phyloP scores from a whole-genome alignment of 2,797 vertebrate species.

The Enteromius trimaculatus region DNA sequence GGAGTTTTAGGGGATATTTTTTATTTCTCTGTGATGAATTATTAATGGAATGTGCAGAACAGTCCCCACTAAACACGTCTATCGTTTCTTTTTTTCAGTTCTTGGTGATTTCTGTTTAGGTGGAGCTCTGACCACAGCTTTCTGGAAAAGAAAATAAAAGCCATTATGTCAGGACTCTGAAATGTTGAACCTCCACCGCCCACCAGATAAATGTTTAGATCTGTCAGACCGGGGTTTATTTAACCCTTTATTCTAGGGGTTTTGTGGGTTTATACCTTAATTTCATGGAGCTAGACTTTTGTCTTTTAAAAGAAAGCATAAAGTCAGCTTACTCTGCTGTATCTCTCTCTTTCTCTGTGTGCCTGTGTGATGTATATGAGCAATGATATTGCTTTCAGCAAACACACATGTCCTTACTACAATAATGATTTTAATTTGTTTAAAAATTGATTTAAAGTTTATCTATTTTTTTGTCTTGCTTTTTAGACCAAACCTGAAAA shows the following conservation, averaged over 20 bases:
- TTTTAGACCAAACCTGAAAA: too few species aligned
- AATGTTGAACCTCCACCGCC: constrained; percentile 5
- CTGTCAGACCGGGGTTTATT: not conserved
- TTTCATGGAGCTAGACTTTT: not conserved
- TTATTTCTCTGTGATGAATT: not conserved
- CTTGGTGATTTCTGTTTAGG: constrained; percentile 2
- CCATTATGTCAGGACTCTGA: constrained; percentile 21
- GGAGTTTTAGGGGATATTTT: not conserved
- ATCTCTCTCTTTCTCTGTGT: too few species aligned
- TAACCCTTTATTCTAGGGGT: not conserved
- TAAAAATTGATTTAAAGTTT: not conserved
- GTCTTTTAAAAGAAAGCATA: not conserved
- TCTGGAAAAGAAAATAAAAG: constrained; percentile 13
- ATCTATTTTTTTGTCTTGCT: not conserved
- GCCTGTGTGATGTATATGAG: not conserved
- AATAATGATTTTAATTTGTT: not conserved
- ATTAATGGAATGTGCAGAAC: not conserved
- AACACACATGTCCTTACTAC: not conserved
- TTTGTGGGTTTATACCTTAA: not conserved
- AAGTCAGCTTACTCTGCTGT: not conserved
- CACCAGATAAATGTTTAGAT: not conserved
- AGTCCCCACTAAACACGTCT: not conserved
- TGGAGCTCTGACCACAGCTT: constrained; percentile 22
- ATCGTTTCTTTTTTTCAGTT: not conserved
- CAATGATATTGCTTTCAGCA: not conserved